Evolutionary conservation across 2,888 invertebrate species (phyloP).

Genomic region (Selenia dentaria): DNA sequence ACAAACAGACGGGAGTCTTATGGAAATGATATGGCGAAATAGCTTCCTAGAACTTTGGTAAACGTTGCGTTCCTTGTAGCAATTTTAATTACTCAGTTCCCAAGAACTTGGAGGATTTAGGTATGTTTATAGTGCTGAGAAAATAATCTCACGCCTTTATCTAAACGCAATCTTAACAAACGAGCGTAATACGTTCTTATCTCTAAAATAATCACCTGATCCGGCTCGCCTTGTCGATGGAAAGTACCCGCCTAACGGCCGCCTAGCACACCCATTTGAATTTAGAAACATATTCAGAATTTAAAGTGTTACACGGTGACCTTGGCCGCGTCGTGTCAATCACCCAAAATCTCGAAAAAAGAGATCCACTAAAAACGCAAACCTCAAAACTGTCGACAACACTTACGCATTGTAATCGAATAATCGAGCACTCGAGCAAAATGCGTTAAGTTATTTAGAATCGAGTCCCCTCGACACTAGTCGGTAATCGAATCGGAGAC

Average conservation of each 20-base stretch:
- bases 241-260: conserved; percentile 10
- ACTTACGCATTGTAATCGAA: conserved; percentile 79
- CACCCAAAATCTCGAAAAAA: conserved; percentile 43
- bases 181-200: conserved; percentile 21
- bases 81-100: conserved; percentile 17
- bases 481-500: conserved; percentile 79
- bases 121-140: conserved; percentile 15
- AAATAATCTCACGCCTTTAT: conserved; percentile 20
- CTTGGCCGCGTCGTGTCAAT: conserved; percentile 36
- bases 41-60: too few species aligned
- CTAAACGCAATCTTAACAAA: conserved; percentile 22
- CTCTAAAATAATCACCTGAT: conserved; percentile 20
- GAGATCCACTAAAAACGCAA: conserved; percentile 46
- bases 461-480: conserved; percentile 66
- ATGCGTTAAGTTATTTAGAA: conserved; percentile 75
- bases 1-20: too few species aligned
- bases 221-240: conserved; percentile 15
- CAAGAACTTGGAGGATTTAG: conserved; percentile 12
- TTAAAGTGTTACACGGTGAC: conserved; percentile 15
- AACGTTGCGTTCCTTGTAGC: neutral
- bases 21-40: neutral
- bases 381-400: conserved; percentile 56
- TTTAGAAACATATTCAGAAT: conserved; percentile 14
- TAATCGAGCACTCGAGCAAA: conserved; percentile 75
- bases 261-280: conserved; percentile 2